A percentile compares a stretch with the other conserved stretches of the same genome.
These are phyloP conservation scores for Aurelia sp. DNA, from an alignment of 30 jellyfish, hydroid and myxozoan genomes.

Conservation along the genomic window DNA sequence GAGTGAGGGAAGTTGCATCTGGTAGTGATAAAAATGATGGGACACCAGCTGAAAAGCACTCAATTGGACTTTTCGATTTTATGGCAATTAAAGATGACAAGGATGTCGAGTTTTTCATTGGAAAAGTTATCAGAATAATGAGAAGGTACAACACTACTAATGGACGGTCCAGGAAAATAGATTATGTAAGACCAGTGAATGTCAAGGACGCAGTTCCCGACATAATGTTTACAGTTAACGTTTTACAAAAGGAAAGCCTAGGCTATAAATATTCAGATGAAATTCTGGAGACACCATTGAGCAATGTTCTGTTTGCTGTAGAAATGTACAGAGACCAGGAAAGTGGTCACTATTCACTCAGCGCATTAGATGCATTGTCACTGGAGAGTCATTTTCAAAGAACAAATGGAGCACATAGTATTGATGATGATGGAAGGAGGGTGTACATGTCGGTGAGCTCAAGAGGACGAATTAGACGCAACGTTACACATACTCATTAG, in stretches of 20 bases:
- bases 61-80: neutral
- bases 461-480: conserved; percentile 14
- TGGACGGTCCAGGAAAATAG: conserved; percentile 12
- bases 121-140: conserved; percentile 9
- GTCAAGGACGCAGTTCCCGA: conserved; percentile 10
- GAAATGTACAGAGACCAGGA: conserved; percentile 18
- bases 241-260: neutral
- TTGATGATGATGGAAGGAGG: conserved; percentile 14
- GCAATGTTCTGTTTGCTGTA: conserved; percentile 11
- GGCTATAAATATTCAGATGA: neutral
- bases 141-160: conserved; percentile 1
- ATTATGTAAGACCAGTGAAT: conserved; percentile 13
- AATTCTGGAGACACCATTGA: conserved; percentile 10
- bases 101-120: conserved; percentile 11
- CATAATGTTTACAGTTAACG: conserved; percentile 7
- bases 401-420: neutral
- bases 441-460: conserved; percentile 6
- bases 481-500: neutral
- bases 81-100: neutral
- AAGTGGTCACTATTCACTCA: conserved; percentile 6
- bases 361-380: too few species aligned
- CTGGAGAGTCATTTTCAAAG: neutral
- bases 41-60: neutral
- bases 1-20: neutral
- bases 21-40: neutral